Evolutionary conservation across 2,888 invertebrate species (phyloP).

Genomic region (Anodontia alba): DNA sequence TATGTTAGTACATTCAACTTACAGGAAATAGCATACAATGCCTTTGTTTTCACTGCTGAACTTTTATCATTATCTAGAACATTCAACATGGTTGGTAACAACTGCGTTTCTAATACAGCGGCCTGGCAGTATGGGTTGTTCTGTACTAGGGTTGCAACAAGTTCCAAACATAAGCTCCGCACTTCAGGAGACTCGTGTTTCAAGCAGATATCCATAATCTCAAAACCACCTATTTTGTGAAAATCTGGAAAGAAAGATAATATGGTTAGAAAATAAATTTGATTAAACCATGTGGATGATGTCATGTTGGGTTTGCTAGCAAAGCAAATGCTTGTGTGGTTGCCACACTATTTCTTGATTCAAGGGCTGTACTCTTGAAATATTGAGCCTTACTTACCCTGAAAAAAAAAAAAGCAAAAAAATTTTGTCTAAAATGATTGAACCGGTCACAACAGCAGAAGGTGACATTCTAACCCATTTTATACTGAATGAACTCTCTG

Average conservation of each 20-base stretch:
- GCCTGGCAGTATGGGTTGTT: constrained; percentile 94
- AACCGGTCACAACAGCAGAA: too few relatives aligned
- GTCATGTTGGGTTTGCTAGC: too few relatives aligned
- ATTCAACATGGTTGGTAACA: constrained; percentile 88
- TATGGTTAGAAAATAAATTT: background rate
- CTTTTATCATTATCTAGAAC: constrained; percentile 88
- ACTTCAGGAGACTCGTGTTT: constrained; percentile 87
- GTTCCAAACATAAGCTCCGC: constrained; percentile 88
- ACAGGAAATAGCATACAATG: constrained; percentile 93
- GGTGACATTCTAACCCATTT: too few relatives aligned
- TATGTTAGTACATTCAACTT: too few relatives aligned
- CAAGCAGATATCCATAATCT: constrained; percentile 89
- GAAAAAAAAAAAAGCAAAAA: too few relatives aligned
- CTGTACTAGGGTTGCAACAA: constrained; percentile 92
- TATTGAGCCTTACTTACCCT: too few relatives aligned
- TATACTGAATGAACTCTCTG: too few relatives aligned
- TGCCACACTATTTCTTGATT: too few relatives aligned
- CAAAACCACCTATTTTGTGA: constrained; percentile 93
- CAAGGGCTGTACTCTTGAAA: too few relatives aligned
- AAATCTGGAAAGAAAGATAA: constrained; percentile 89
- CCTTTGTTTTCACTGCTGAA: constrained; percentile 88
- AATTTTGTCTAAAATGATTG: too few relatives aligned
- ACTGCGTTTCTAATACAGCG: constrained; percentile 88
- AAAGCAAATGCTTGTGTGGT: too few relatives aligned
- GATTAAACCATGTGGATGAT: too few relatives aligned